Evolutionary conservation across 2,113 vertebrate species (phyloP), one percentile per base, ranked within the genome.

Genomic region (Vidua chalybeata): DNA sequence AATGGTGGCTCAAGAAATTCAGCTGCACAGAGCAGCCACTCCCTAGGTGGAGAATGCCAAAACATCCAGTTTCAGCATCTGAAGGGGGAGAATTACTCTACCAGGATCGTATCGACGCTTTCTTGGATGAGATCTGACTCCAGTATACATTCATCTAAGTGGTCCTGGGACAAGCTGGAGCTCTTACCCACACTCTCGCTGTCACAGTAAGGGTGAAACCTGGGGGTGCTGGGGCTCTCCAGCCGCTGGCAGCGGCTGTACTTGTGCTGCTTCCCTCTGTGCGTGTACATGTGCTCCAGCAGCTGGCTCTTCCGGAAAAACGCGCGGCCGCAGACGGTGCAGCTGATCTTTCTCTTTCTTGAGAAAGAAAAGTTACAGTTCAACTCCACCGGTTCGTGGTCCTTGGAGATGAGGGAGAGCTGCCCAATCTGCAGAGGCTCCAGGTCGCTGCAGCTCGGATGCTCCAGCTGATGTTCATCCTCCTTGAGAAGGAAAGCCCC

Each of bases 281-380:
- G 99, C 3, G 96, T 97, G 96, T 99, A 99, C 98, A 99, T 99
- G 98, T 99, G 99, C 83, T 99, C 99, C 58, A 99, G 98, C 94
- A 99, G 97, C 90, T 99, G 99, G 90, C 98, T 99, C 97, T 99
- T 99, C 56, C 99, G 98, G 52, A 98, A 96, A 80, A 99, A 99
- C 11, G 97, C 95, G 91, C 98, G 98, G 94, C 99, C 98, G 63
- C 99, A 99, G 67, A 99, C 96, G 2, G 98, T 98, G 89, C 99
- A 99, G 43, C 97, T 98, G 55, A 99, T 97, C 97, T 99, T 99
- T 55, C 99, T 98, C 95, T 99, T 99, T 27, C 99, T 98, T 1
- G 99, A 98, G 94, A 99, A 98, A 54, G 98, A 98, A 91, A 98
- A 97, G 94, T 98, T 98, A 91, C 99, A 98, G 96, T 98, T 98